Conservation (phyloP, 2,113 vertebrate genomes). For the Psettodes erumei region DNA sequence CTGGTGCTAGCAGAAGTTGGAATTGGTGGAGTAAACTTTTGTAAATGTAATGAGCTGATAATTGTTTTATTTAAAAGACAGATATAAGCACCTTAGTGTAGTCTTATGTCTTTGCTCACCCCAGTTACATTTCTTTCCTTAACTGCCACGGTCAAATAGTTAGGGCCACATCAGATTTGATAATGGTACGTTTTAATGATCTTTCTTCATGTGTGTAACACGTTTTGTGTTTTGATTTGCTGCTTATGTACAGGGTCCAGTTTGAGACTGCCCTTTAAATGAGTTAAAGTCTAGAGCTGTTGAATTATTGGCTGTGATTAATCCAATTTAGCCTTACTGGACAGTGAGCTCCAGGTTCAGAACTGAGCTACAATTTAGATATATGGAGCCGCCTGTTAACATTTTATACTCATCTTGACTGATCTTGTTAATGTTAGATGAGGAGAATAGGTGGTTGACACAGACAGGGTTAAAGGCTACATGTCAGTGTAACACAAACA, state of each 20-base stretch:
- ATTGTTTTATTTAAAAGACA: conserved; percentile 57
- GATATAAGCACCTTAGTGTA: conserved; percentile 68
- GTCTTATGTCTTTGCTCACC: conserved; percentile 35
- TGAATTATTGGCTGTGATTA: conserved; percentile 50
- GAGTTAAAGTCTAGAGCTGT: conserved; percentile 38
- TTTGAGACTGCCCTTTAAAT: conserved; percentile 65
- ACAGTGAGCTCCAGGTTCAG: conserved; percentile 12
- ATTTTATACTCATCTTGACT: conserved; percentile 9
- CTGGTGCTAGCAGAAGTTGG: conserved; percentile 62
- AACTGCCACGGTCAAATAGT: conserved; percentile 46
- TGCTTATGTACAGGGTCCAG: conserved; percentile 68
- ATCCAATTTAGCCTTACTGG: conserved; percentile 39
- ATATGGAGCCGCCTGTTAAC: conserved; percentile 17
- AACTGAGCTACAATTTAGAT: conserved; percentile 23
- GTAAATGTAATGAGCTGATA: conserved; percentile 63
- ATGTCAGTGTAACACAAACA: conserved; percentile 1
- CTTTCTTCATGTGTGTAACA: conserved; percentile 51
- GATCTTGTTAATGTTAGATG: not conserved
- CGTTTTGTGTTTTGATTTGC: conserved; percentile 67
- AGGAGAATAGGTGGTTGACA: conserved; percentile 8
- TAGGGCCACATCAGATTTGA: conserved; percentile 48
- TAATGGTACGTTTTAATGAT: conserved; percentile 51
- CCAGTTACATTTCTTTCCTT: conserved; percentile 39
- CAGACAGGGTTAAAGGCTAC: not conserved
- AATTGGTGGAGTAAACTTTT: conserved; percentile 68